A percentile compares a stretch with the other conserved stretches of the same genome.
These are phyloP conservation scores for Sicus ferrugineus DNA, from an alignment of 2,888 invertebrate genomes.

Conservation along the genomic window DNA sequence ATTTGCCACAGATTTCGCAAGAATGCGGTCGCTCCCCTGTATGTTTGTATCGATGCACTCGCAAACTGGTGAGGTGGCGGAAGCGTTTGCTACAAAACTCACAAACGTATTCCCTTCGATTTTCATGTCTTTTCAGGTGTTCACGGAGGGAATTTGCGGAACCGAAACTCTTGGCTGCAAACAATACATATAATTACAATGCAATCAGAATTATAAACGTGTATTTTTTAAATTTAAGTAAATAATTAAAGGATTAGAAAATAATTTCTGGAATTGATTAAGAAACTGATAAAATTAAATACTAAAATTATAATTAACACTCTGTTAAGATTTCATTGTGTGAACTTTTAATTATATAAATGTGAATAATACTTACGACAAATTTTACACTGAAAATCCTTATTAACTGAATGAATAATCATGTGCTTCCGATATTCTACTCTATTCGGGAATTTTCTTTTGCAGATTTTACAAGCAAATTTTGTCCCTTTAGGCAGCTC, in stretches of 20 bases:
- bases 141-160: conserved; percentile 40
- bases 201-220: background rate
- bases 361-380: conserved; percentile 31
- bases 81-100: conserved; percentile 43
- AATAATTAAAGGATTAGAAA: conserved; percentile 31
- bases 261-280: background rate
- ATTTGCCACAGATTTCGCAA: conserved; percentile 46
- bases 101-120: conserved; percentile 44
- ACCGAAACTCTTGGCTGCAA: conserved; percentile 39
- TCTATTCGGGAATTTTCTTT: conserved; percentile 34
- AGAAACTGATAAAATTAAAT: background rate
- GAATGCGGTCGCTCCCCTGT: conserved; percentile 47
- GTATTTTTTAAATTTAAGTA: background rate
- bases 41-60: conserved; percentile 44
- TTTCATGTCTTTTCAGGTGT: conserved; percentile 43
- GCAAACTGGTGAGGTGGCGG: conserved; percentile 40
- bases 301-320: no score
- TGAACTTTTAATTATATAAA: no score
- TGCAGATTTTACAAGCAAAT: conserved; percentile 41
- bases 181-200: conserved; percentile 9
- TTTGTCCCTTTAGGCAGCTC: conserved; percentile 28
- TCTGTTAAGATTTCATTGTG: no score
- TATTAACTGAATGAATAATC: conserved; percentile 29
- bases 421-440: background rate
- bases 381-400: conserved; percentile 4